A percentile compares a stretch with the other conserved stretches of the same genome.
Evolutionary conservation across 2,113 vertebrate species (phyloP).

Genomic region (Saimiri boliviensis): DNA sequence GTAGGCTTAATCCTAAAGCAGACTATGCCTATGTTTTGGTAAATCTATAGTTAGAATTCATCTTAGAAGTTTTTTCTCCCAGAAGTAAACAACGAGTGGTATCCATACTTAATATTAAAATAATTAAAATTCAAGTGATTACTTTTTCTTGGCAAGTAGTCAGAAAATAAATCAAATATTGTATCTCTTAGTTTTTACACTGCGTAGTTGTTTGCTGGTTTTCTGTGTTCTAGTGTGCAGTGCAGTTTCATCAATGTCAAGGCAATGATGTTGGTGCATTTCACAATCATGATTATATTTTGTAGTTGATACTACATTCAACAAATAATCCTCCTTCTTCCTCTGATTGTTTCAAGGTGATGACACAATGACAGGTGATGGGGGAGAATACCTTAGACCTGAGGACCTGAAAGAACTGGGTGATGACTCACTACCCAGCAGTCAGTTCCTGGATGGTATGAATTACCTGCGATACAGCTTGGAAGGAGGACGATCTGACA

Average conservation of each 20-base stretch:
- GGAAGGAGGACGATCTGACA: constrained; percentile 94
- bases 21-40: background rate
- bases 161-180: background rate
- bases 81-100: background rate
- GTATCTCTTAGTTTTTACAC: background rate
- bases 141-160: background rate
- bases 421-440: constrained; percentile 96
- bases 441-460: constrained; percentile 97
- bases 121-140: background rate
- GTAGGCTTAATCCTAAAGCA: background rate
- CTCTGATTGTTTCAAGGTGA: constrained; percentile 87
- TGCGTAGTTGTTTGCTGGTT: background rate
- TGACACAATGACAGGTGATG: constrained; percentile 98
- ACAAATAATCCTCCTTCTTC: background rate
- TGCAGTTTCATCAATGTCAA: constrained; percentile 30
- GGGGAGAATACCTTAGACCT: constrained; percentile 95
- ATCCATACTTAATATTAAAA: background rate
- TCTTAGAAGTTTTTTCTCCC: background rate
- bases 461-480: constrained; percentile 96
- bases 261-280: background rate
- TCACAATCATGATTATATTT: background rate
- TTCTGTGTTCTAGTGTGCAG: constrained; percentile 58
- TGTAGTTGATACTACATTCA: background rate
- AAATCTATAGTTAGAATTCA: background rate
- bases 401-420: constrained; percentile 97